A percentile compares a stretch with the other conserved stretches of the same genome.
phyloP scores from a whole-genome alignment of 2,888 invertebrate species.

The Eilema griseolum region DNA sequence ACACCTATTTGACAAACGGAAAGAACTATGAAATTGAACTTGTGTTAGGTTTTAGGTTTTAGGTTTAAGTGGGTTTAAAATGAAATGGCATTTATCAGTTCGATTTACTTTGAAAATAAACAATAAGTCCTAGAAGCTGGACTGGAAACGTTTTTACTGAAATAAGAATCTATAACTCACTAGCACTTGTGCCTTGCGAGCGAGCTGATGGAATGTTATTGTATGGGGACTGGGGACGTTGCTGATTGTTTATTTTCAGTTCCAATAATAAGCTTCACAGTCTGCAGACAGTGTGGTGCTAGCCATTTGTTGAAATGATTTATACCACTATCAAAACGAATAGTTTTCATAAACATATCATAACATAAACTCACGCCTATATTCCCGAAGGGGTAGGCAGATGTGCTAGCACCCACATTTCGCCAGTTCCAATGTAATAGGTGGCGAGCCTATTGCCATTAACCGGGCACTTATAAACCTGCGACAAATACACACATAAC shows the following conservation, averaged over 20 bases:
- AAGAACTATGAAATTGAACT: not conserved
- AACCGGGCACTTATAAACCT: no score
- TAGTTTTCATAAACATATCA: not conserved
- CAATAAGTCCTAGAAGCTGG: not conserved
- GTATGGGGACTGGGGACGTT: constrained; percentile 42
- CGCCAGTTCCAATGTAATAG: no score
- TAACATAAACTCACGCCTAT: no score
- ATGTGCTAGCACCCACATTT: no score
- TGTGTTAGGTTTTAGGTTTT: no score
- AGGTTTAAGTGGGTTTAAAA: no score
- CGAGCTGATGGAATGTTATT: constrained; percentile 40
- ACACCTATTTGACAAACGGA: not conserved
- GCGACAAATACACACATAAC: no score
- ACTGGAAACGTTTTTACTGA: not conserved
- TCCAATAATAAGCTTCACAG: constrained; percentile 51
- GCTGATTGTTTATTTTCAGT: constrained; percentile 51
- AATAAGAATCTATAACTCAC: not conserved
- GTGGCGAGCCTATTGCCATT: no score
- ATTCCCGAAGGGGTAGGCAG: no score
- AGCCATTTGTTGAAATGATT: constrained; percentile 22
- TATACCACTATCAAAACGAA: not conserved
- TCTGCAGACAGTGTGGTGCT: constrained; percentile 52
- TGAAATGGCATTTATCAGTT: no score
- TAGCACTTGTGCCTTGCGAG: constrained; percentile 25
- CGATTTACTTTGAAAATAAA: not conserved